phyloP scores from a whole-genome alignment of 2,113 vertebrate genomes.

The Gymnogyps californianus region DNA sequence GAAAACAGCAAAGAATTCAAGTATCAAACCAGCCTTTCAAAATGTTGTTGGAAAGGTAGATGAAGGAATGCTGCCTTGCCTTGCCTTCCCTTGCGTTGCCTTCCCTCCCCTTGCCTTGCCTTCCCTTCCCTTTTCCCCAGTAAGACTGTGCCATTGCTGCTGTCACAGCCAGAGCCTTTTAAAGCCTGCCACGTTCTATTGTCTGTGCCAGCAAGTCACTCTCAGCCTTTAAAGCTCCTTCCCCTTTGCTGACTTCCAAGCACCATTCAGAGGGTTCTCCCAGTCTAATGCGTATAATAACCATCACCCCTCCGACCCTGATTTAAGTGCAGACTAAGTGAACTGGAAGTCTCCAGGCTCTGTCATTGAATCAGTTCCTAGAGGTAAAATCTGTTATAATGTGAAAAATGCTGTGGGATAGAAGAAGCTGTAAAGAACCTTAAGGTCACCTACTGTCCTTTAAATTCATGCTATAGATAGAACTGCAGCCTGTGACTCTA shows the following conservation, averaged over 20 bases:
- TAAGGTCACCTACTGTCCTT: neutral
- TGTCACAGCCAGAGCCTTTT: neutral
- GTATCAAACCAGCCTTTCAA: neutral
- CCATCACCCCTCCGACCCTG: neutral
- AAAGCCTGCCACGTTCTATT: neutral
- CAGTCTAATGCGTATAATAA: neutral
- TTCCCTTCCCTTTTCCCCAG: neutral
- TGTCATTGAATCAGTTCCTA: neutral
- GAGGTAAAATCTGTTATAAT: neutral
- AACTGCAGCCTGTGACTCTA: neutral
- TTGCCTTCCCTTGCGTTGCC: neutral
- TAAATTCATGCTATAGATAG: neutral
- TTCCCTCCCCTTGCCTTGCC: neutral
- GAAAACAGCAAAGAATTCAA: neutral
- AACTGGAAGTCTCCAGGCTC: neutral
- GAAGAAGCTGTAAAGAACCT: neutral
- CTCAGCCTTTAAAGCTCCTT: neutral
- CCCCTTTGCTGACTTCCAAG: neutral
- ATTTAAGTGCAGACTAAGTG: neutral
- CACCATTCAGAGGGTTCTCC: neutral
- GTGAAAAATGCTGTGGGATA: neutral
- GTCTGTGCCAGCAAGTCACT: neutral
- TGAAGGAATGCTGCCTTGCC: neutral
- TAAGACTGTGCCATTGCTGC: neutral
- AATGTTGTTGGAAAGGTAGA: neutral